Base-by-base conservation (phyloP, 2,888 invertebrate species). In the Sarcophaga rosellei region DNA sequence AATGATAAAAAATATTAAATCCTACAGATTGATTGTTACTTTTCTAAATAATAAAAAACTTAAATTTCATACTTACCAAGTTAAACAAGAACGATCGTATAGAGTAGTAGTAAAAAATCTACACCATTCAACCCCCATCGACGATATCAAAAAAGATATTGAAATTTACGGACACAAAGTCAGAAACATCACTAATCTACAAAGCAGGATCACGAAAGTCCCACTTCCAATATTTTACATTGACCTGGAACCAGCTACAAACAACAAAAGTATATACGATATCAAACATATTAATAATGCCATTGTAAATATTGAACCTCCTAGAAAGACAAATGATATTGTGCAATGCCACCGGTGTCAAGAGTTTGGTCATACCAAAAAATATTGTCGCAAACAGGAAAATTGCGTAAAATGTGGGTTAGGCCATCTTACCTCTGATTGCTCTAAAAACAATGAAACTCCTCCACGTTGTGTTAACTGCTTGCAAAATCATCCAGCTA, bases 311-410 rank as follows among this genome's bases (percentile, higher is more conserved):
- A 63, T 63, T 63, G 23, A 63, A 63, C 25, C 63, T 15, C 23
- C 25, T 17, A 63, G 1, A 35, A 35, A 35, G 1, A 25, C 35
- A 6, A 35, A 35, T 0, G 35, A 35, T 35, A 35, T 35, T 63
- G 63, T 63, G 17, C 63, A 63, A 63, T 63, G 63, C 25, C 63
- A 63, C 25, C 23, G 63, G 15, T 63, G 63, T 25, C 63, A 63
- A 63, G 25, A 63, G 25, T 63, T 63, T 63, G 25, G 63, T 63
- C 63, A 63, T 63, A 63, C 63, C 63, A 63, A 63, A 63, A 25
- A 6, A 25, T 63, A 63, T 23, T 70, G 57, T 12, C 20, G 53
- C 17, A 70, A 70, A 57, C 21, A 57, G 21, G 62, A 21, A 62
- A 74, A 35, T 17, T 74, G 74, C 35, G 35, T 35, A 35, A 35